Conservation (phyloP, 2,888 invertebrate species). For the Hipparchia sbordonii region DNA sequence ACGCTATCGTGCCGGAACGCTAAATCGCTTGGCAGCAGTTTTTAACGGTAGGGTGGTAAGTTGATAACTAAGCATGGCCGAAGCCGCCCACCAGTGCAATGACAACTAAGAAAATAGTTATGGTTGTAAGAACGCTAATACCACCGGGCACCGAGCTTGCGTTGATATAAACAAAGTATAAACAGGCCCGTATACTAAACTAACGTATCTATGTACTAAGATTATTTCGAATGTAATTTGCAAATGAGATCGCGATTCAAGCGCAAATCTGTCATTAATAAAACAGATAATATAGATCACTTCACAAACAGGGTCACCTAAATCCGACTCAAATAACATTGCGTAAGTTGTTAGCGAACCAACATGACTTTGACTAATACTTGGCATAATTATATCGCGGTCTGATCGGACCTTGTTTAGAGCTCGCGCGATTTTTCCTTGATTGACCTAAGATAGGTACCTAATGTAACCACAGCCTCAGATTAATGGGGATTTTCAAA, state of each 20-base stretch:
- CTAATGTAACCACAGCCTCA: no score
- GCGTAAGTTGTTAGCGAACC: conserved; percentile 12
- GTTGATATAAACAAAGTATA: no score
- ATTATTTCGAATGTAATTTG: not conserved
- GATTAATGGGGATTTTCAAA: no score
- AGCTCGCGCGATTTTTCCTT: not conserved
- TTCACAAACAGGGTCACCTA: conserved; percentile 18
- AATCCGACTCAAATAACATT: conserved; percentile 15
- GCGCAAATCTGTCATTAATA: conserved; percentile 5
- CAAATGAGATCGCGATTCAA: not conserved
- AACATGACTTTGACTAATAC: conserved; percentile 13
- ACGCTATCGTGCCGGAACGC: no score
- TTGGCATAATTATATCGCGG: conserved; percentile 11
- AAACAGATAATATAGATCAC: conserved; percentile 10
- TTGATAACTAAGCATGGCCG: no score
- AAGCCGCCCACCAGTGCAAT: no score
- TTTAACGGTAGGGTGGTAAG: no score
- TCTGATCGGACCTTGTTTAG: not conserved
- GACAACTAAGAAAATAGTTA: no score
- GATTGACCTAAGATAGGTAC: not conserved
- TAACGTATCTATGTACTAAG: not conserved
- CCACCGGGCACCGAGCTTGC: no score
- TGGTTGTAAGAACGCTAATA: no score
- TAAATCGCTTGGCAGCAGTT: no score
- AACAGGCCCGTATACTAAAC: no score